A percentile compares a stretch with the other conserved stretches of the same genome.
These are phyloP conservation scores for Formica exsecta DNA, from an alignment of 1,140 invertebrate species.

Conservation along the genomic window DNA sequence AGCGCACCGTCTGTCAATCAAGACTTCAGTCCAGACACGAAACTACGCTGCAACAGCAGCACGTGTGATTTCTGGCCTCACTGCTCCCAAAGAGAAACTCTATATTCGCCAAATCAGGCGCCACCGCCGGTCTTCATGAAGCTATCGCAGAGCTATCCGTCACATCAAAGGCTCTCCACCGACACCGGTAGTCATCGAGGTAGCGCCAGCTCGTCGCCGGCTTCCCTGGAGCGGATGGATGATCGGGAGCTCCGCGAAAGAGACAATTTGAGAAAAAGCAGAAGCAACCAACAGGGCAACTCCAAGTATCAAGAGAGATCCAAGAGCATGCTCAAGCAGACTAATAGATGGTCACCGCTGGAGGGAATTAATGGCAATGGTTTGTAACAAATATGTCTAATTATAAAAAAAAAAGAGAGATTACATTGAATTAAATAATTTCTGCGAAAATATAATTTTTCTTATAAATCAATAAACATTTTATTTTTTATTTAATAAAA, in stretches of 20 bases:
- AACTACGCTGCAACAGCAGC: conserved; percentile 86
- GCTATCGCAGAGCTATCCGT: conserved; percentile 88
- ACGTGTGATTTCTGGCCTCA: conserved; percentile 88
- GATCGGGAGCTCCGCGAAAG: conserved; percentile 75
- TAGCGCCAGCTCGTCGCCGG: conserved; percentile 82
- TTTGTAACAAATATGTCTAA: neutral
- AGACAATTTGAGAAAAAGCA: conserved; percentile 72
- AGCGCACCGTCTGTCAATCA: conserved; percentile 73
- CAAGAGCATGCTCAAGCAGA: conserved; percentile 78
- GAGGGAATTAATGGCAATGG: conserved; percentile 75
- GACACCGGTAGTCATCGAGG: conserved; percentile 76
- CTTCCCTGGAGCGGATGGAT: conserved; percentile 82
- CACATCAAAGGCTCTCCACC: conserved; percentile 82
- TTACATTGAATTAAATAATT: neutral
- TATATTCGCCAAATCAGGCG: conserved; percentile 81
- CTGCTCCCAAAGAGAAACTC: conserved; percentile 86
- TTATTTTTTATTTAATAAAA: neutral
- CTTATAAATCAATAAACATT: neutral
- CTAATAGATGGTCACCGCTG: conserved; percentile 66
- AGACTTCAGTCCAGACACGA: conserved; percentile 80
- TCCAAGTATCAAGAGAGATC: conserved; percentile 73
- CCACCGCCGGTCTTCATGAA: conserved; percentile 84
- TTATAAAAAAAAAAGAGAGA: conserved; percentile 1
- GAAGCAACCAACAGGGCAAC: conserved; percentile 61
- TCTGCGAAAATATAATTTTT: neutral